phyloP scores from a whole-genome alignment of 2,888 invertebrate genomes.

The Danaus chrysippus region DNA sequence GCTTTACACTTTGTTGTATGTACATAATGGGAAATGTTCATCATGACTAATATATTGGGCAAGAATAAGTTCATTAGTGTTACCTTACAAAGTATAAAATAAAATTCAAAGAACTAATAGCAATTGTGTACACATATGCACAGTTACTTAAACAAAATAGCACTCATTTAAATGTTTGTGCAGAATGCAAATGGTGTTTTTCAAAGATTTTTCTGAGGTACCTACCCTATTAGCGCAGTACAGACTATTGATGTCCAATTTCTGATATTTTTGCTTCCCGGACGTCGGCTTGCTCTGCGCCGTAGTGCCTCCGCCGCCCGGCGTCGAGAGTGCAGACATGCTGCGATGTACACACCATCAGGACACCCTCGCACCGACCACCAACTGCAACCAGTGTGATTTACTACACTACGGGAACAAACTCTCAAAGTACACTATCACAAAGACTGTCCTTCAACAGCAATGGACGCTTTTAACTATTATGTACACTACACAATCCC shows the following conservation, averaged over 20 bases:
- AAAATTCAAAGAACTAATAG: too few relatives aligned
- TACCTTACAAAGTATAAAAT: too few relatives aligned
- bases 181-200: too few relatives aligned
- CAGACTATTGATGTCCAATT: constrained; percentile 98
- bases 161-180: too few relatives aligned
- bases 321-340: constrained; percentile 97
- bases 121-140: too few relatives aligned
- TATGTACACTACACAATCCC: constrained; percentile 25
- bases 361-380: constrained; percentile 75
- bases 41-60: too few relatives aligned
- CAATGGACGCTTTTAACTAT: constrained; percentile 27
- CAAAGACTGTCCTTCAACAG: constrained; percentile 38
- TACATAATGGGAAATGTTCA: constrained; percentile 1
- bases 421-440: constrained; percentile 35
- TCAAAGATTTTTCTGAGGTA: not conserved
- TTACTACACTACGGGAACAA: constrained; percentile 40
- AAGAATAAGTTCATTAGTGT: too few relatives aligned
- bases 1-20: not conserved
- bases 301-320: constrained; percentile 81
- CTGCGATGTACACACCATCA: constrained; percentile 96
- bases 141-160: too few relatives aligned
- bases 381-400: constrained; percentile 69
- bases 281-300: constrained; percentile 79
- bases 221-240: constrained; percentile 92
- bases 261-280: constrained; percentile 96